These are phyloP conservation scores for Dasypolia templi DNA, from an alignment of 2,888 invertebrate species.

Conservation along the genomic window DNA sequence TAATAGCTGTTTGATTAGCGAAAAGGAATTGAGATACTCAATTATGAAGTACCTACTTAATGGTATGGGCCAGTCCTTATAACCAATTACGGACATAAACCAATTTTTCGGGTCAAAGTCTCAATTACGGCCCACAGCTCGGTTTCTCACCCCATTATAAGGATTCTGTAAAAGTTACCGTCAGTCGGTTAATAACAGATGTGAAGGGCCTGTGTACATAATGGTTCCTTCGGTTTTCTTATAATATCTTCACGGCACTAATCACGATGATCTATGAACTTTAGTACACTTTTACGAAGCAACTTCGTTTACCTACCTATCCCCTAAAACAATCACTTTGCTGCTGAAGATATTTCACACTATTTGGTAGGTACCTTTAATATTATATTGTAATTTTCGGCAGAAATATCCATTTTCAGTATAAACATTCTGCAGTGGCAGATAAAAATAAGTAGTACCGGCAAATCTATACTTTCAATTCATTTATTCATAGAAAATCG, in stretches of 20 bases:
- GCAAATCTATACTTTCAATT: too few species aligned
- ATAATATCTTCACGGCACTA: not conserved
- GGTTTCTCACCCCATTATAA: conserved; percentile 23
- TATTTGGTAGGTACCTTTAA: too few species aligned
- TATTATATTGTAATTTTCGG: too few species aligned
- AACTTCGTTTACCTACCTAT: not conserved
- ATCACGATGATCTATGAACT: not conserved
- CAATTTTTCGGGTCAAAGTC: conserved; percentile 29
- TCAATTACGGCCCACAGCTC: conserved; percentile 28
- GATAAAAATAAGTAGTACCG: too few species aligned
- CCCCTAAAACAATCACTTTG: not conserved
- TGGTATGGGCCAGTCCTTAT: conserved; percentile 26
- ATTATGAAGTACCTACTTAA: conserved; percentile 19
- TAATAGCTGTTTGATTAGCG: conserved; percentile 17
- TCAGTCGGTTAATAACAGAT: not conserved
- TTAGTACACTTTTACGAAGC: not conserved
- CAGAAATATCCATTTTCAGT: too few species aligned
- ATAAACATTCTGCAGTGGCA: too few species aligned
- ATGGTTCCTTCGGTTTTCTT: not conserved
- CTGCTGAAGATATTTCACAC: too few species aligned
- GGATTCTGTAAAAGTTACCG: conserved; percentile 3
- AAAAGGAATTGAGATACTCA: conserved; percentile 18
- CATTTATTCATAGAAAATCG: too few species aligned
- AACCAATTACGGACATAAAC: conserved; percentile 23
- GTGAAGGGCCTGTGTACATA: not conserved